phyloP scores from a whole-genome alignment of 23 tunicate species.

The Oikopleura dioica region DNA sequence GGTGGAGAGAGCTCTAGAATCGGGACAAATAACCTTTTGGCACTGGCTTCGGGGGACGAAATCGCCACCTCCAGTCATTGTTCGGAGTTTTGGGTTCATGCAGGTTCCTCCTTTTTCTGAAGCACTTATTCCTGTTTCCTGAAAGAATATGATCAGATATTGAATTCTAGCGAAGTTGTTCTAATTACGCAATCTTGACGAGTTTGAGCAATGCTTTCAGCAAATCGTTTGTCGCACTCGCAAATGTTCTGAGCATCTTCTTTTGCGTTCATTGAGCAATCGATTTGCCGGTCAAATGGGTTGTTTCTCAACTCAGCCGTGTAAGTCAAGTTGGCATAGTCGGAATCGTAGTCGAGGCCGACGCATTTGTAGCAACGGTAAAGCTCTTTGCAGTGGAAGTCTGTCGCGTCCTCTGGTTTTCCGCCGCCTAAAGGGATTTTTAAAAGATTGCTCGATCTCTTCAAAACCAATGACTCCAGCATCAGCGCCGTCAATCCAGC shows the following conservation, averaged over 20 bases:
- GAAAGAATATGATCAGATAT: no score
- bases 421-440: no score
- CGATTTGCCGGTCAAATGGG: neutral
- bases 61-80: neutral
- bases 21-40: no score
- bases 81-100: neutral
- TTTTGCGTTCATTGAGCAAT: neutral
- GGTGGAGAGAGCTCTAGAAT: no score
- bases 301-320: neutral
- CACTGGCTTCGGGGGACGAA: neutral
- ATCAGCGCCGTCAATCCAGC: slow-evolving; percentile 12
- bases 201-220: neutral
- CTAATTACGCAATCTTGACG: no score
- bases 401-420: no score
- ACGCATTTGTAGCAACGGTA: slow-evolving; percentile 6
- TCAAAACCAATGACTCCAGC: slow-evolving; percentile 14
- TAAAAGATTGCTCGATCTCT: no score
- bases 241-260: neutral
- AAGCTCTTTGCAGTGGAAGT: slow-evolving; percentile 9
- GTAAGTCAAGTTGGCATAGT: neutral
- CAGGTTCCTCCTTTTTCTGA: neutral
- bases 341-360: neutral
- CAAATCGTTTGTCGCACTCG: slow-evolving; percentile 5
- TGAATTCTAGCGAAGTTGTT: no score
- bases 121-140: no score